These are phyloP conservation scores for Ivindomyrus marchei DNA, from an alignment of 2,113 vertebrate species.

Conservation along the genomic window DNA sequence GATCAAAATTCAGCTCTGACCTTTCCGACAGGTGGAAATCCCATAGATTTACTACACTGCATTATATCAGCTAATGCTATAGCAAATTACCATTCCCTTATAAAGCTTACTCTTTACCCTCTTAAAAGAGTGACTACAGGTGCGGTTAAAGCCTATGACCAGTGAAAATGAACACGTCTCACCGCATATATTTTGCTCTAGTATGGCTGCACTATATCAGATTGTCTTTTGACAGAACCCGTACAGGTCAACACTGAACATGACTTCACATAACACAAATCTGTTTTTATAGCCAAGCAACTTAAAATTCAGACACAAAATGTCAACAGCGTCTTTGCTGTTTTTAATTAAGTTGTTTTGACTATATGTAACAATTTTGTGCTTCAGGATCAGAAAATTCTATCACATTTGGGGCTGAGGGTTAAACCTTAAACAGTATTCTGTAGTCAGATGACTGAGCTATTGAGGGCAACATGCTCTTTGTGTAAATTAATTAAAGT, in stretches of 20 bases:
- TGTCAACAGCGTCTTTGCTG: constrained; percentile 26
- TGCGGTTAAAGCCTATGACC: neutral
- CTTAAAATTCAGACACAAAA: constrained; percentile 37
- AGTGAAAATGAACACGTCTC: neutral
- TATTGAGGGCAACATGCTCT: neutral
- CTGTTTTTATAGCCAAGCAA: constrained; percentile 51
- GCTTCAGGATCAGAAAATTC: constrained; percentile 41
- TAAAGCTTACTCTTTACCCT: neutral
- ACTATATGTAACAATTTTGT: constrained; percentile 50
- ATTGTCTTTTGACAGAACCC: neutral
- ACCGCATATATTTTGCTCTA: neutral
- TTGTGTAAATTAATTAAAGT: constrained; percentile 17
- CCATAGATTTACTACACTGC: constrained; percentile 5
- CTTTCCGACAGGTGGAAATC: neutral
- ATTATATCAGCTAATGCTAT: neutral
- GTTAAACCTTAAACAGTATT: constrained; percentile 7
- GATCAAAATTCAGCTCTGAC: constrained; percentile 11
- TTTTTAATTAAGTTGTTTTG: constrained; percentile 51
- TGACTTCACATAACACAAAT: constrained; percentile 24
- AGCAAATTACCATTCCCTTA: neutral
- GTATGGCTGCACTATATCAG: neutral
- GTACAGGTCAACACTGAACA: neutral
- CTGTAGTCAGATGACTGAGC: constrained; percentile 7
- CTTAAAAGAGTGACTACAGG: neutral
- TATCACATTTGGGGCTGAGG: constrained; percentile 42